phyloP scores from a whole-genome alignment of 2,797 vertebrate genomes.

The Girardinus metallicus region DNA sequence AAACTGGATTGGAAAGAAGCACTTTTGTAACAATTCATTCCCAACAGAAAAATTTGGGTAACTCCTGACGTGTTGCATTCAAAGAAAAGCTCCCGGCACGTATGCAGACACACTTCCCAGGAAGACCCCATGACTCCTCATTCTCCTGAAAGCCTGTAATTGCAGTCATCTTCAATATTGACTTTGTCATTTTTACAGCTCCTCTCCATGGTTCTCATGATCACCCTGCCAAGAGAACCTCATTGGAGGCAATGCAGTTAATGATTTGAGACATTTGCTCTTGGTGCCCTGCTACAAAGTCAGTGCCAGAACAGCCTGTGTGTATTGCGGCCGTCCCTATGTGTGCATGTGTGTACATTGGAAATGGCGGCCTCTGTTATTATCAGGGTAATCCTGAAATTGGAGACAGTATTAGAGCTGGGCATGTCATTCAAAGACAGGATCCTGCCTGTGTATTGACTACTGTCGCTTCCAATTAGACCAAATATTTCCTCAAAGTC shows the following conservation, averaged over 20 bases:
- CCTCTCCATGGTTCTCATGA: constrained; percentile 76
- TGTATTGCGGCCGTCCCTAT: constrained; percentile 51
- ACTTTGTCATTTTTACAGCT: constrained; percentile 81
- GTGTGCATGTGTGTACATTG: constrained; percentile 68
- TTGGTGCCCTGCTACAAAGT: constrained; percentile 64
- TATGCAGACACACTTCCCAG: constrained; percentile 50
- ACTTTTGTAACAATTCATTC: constrained; percentile 26
- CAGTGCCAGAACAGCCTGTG: constrained; percentile 65
- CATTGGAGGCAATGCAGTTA: constrained; percentile 67
- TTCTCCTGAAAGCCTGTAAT: constrained; percentile 70
- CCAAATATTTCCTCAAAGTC: constrained; percentile 76
- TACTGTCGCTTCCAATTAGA: constrained; percentile 78
- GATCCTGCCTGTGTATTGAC: constrained; percentile 76
- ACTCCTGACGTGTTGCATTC: constrained; percentile 16
- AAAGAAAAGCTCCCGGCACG: constrained; percentile 31
- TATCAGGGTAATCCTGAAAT: constrained; percentile 82
- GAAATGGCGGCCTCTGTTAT: constrained; percentile 72
- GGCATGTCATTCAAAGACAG: constrained; percentile 76
- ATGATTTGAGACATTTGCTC: constrained; percentile 70
- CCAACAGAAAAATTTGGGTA: constrained; percentile 20
- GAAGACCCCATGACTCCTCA: constrained; percentile 56
- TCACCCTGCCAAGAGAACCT: constrained; percentile 69
- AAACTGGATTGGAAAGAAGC: constrained; percentile 18
- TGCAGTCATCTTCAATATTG: constrained; percentile 75
- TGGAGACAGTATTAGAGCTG: constrained; percentile 77